A percentile compares a stretch with the other conserved stretches of the same genome.
Conservation (phyloP, 2,797 vertebrate species). For the Sparidentex hasta region DNA sequence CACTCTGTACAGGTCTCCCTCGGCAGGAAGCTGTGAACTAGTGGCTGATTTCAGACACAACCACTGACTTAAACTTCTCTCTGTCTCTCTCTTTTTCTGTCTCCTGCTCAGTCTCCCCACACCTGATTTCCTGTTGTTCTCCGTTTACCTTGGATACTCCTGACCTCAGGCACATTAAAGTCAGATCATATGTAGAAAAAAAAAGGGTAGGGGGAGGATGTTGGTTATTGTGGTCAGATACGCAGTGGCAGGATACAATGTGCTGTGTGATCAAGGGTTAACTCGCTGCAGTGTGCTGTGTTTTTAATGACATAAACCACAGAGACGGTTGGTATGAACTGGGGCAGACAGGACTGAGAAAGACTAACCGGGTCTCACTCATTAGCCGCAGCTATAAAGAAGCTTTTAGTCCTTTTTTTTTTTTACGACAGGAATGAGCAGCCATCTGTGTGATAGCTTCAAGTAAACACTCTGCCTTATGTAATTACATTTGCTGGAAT, state of each 20-base stretch:
- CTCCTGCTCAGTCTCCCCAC: neutral
- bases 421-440: neutral
- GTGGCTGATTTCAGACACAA: no score
- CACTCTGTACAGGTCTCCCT: no score
- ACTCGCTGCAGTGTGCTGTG: slow-evolving; percentile 9
- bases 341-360: neutral
- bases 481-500: slow-evolving; percentile 44
- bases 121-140: slow-evolving; percentile 33
- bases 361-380: neutral
- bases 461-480: slow-evolving; percentile 19
- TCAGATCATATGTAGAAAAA: neutral
- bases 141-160: slow-evolving; percentile 24
- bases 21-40: no score
- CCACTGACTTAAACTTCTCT: no score
- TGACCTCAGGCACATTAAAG: slow-evolving; percentile 20
- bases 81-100: neutral
- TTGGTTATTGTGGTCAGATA: slow-evolving; percentile 10
- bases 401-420: slow-evolving; percentile 4
- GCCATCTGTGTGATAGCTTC: slow-evolving; percentile 23
- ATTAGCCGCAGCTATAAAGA: slow-evolving; percentile 10
- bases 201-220: neutral
- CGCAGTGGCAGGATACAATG: neutral
- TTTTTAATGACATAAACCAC: slow-evolving; percentile 30
- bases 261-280: neutral
- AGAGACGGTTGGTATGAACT: neutral